phyloP scores from a whole-genome alignment of 2,888 invertebrate species.

The Escarpia spicata region DNA sequence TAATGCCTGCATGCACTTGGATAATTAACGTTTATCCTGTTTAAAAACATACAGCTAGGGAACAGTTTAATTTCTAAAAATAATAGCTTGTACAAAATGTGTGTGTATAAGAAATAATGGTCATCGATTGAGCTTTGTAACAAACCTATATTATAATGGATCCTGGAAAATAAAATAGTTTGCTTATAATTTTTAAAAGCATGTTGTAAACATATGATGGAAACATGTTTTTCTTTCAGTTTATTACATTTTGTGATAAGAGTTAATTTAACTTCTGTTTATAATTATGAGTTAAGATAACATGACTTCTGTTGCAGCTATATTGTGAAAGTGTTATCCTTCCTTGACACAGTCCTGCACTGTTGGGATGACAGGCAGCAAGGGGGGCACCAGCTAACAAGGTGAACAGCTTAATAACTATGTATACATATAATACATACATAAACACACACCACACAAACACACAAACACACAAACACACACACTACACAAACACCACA shows the following conservation, averaged over 20 bases:
- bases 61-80: no score
- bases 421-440: no score
- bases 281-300: not conserved
- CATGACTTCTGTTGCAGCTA: not conserved
- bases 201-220: not conserved
- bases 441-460: no score
- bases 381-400: not conserved
- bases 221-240: not conserved
- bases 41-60: no score
- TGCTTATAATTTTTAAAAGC: not conserved
- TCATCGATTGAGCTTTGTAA: not conserved
- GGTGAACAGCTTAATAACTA: not conserved
- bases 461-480: no score
- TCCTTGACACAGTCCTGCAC: not conserved
- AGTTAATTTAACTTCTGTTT: no score
- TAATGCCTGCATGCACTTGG: no score
- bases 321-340: not conserved
- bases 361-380: not conserved
- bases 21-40: no score
- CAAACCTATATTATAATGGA: not conserved
- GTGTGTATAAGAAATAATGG: not conserved
- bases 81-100: no score
- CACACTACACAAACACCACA: no score
- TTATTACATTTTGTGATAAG: not conserved
- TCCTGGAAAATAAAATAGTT: not conserved